These are phyloP conservation scores for Drosophila repletoides DNA, from an alignment of 1,140 invertebrate species.

Conservation along the genomic window DNA sequence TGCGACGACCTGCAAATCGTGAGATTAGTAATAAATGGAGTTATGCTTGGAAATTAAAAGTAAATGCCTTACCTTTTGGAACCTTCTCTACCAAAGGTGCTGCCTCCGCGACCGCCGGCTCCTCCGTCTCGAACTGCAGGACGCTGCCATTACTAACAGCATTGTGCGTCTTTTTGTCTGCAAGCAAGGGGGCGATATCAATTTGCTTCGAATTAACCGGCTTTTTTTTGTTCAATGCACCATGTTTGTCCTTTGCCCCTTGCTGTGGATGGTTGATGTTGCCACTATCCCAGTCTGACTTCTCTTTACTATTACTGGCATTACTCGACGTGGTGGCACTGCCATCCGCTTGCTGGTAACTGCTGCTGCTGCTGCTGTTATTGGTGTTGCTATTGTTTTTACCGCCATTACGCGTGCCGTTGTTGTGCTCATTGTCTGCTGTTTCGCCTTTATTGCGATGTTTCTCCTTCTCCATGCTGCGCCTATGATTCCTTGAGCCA, in stretches of 20 bases:
- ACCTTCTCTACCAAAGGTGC: conserved; percentile 64
- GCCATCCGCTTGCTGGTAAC: conserved; percentile 58
- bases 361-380: conserved; percentile 41
- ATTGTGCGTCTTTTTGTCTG: conserved; percentile 65
- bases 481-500: conserved; percentile 70
- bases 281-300: conserved; percentile 75
- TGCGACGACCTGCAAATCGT: conserved; percentile 63
- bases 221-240: conserved; percentile 27
- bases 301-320: conserved; percentile 77
- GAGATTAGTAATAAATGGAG: neutral
- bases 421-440: conserved; percentile 62
- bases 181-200: conserved; percentile 17
- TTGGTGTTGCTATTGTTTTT: conserved; percentile 45
- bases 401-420: conserved; percentile 50
- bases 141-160: conserved; percentile 69
- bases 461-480: conserved; percentile 80
- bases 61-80: conserved; percentile 68
- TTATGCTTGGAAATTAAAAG: too few relatives aligned
- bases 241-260: conserved; percentile 66
- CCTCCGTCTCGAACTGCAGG: conserved; percentile 63
- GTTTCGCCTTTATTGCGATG: conserved; percentile 64
- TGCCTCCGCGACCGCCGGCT: conserved; percentile 43
- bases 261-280: conserved; percentile 61
- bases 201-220: conserved; percentile 5
- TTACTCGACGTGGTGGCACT: conserved; percentile 53